Percentiles rank a stretch among this genome's conserved stretches.
phyloP scores from a whole-genome alignment of 2,113 vertebrate species.

The Aleadryas rufinucha region DNA sequence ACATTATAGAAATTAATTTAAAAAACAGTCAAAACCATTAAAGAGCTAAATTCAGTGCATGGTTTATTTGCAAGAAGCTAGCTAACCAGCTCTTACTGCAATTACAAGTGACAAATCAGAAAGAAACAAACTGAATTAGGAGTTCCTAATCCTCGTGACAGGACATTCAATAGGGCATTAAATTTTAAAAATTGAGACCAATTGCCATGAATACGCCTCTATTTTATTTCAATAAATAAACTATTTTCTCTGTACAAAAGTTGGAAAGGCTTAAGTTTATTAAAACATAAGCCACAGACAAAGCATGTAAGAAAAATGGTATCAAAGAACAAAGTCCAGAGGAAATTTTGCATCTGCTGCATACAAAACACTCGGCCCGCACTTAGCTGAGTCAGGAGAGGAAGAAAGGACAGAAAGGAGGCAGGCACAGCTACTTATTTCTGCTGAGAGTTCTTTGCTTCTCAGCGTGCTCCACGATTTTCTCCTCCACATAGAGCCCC shows the following conservation, averaged over 20 bases:
- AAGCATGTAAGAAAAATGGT: not conserved
- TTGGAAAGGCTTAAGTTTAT: constrained; percentile 29
- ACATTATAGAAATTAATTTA: not conserved
- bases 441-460: constrained; percentile 94
- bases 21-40: not conserved
- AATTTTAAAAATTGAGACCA: not conserved
- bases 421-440: constrained; percentile 80
- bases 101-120: not conserved
- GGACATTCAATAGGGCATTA: not conserved
- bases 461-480: constrained; percentile 93
- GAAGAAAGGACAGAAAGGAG: not conserved
- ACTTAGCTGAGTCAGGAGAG: not conserved
- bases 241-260: constrained; percentile 27
- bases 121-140: not conserved
- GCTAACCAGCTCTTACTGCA: not conserved
- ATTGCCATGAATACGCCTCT: not conserved
- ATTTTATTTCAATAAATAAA: constrained; percentile 28
- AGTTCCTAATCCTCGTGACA: not conserved
- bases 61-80: constrained; percentile 37
- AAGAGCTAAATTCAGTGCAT: not conserved
- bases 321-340: not conserved
- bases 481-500: constrained; percentile 93
- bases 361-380: not conserved
- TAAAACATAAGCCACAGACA: constrained; percentile 17
- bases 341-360: not conserved